Base-by-base conservation (phyloP, 2,113 vertebrate species). In the Ariopsis seemanni region DNA sequence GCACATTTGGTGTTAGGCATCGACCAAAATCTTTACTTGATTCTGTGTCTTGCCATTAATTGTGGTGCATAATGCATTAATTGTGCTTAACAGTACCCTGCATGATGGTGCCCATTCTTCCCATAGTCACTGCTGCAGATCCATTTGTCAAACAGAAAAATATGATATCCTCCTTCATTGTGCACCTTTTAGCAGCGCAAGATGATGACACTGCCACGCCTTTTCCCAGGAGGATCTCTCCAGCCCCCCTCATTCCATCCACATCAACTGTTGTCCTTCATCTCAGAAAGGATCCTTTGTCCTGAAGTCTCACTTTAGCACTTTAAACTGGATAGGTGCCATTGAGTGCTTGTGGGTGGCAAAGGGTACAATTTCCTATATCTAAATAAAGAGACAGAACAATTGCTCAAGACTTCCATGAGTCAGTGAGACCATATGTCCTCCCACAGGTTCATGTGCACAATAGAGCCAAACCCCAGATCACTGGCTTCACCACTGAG, bases 111-210 rank as follows among this genome's bases (percentile, higher is more conserved):
- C 48, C 86, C 85, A 86, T 89, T 84, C 90, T 92, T 88, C 90
- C 91, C 91, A 89, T 85, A 85, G 92, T 93, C 92, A 88, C 92
- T 92, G 94, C 91, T 85, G 91, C 89, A 92, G 91, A 94, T 94
- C 92, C 93, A 95, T 96, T 95, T 94, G 94, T 95, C 94, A 94
- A 93, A 94, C 92, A 93, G 93, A 92, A 89, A 92, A 94, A 96
- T 93, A 90, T 50, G 94, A 95, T 94, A 93, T 91, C 42, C 25
- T 87, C 83, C 77, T 57, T 88, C 91, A 93, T 95, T 95, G 94
- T 95, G 87, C 90, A 92, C 89, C 92, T 95, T 95, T 95, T 94
- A 95, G 91, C 92, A 83, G 91, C 82, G 91, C 92, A 92, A 93
- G 94, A 92, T 90, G 90, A 91, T 92, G 93, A 94, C 93, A 93